These are phyloP conservation scores for Ellobium chinense DNA, from an alignment of 2,888 invertebrate genomes.

Conservation along the genomic window DNA sequence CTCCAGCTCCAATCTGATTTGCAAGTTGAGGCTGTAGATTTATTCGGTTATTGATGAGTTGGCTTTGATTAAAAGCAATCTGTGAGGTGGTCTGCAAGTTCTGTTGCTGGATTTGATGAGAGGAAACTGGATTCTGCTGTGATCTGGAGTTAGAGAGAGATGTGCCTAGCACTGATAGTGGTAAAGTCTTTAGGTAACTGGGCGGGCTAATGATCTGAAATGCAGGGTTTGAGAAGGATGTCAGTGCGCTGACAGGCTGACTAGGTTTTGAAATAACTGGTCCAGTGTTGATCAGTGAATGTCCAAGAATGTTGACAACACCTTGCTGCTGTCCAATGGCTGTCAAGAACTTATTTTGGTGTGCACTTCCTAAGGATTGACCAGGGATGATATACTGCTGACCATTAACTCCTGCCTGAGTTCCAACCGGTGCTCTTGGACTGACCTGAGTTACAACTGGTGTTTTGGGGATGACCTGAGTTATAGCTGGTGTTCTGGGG, in stretches of 20 bases:
- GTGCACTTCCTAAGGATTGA: neutral
- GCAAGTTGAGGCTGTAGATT: neutral
- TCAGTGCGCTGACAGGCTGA: neutral
- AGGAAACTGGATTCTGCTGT: neutral
- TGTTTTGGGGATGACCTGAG: neutral
- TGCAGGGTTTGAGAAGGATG: neutral
- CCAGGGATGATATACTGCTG: constrained; percentile 6
- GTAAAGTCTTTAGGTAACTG: neutral
- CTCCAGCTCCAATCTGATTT: neutral
- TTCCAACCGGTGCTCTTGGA: no score
- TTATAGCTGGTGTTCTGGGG: no score
- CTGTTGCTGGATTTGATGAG: neutral
- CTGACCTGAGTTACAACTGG: no score
- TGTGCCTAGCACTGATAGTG: neutral
- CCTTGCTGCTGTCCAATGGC: neutral
- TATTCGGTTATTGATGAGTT: neutral
- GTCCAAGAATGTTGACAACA: neutral
- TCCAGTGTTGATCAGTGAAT: neutral
- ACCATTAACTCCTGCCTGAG: constrained; percentile 3
- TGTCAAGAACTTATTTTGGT: constrained; percentile 1
- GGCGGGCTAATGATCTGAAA: constrained; percentile 1
- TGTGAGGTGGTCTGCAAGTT: neutral
- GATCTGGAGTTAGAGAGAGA: neutral
- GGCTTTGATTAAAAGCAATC: constrained; percentile 1
- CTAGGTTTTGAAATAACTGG: neutral